Evolutionary conservation across 2,888 invertebrate species (phyloP).

Genomic region (Oasisia sp.): DNA sequence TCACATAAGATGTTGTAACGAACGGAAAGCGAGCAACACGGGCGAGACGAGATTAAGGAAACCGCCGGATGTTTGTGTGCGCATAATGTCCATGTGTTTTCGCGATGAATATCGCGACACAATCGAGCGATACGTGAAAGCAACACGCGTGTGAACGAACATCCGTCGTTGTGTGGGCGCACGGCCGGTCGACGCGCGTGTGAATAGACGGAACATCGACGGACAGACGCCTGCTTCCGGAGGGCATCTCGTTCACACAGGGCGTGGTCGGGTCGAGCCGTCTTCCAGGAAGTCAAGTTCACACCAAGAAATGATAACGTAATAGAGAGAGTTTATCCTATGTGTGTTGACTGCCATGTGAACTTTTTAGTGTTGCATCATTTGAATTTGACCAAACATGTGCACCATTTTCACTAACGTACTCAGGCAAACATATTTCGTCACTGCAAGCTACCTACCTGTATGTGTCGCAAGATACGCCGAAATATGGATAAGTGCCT

Average conservation of each 20-base stretch:
- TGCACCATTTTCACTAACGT: not conserved
- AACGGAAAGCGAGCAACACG: not conserved
- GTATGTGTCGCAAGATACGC: not conserved
- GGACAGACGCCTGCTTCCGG: not conserved
- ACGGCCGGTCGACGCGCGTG: not conserved
- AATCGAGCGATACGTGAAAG: not conserved
- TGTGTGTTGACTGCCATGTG: not conserved
- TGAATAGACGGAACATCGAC: not conserved
- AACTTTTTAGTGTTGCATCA: not conserved
- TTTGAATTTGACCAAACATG: not conserved
- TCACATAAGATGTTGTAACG: not conserved
- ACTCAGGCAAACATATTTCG: not conserved
- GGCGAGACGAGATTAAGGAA: not conserved
- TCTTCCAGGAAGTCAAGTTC: not conserved
- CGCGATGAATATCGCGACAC: slow-evolving; percentile 12
- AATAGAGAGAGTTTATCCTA: not conserved
- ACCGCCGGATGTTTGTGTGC: slow-evolving; percentile 1
- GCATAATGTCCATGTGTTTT: not conserved
- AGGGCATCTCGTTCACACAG: not conserved
- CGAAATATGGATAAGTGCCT: not conserved
- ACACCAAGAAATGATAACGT: not conserved
- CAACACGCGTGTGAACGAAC: not conserved
- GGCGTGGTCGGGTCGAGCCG: not conserved
- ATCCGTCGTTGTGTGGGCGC: not conserved
- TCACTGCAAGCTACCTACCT: not conserved